These are phyloP conservation scores for Branchipolynoe longqiensis DNA, from an alignment of 2,888 invertebrate species.

Conservation along the genomic window DNA sequence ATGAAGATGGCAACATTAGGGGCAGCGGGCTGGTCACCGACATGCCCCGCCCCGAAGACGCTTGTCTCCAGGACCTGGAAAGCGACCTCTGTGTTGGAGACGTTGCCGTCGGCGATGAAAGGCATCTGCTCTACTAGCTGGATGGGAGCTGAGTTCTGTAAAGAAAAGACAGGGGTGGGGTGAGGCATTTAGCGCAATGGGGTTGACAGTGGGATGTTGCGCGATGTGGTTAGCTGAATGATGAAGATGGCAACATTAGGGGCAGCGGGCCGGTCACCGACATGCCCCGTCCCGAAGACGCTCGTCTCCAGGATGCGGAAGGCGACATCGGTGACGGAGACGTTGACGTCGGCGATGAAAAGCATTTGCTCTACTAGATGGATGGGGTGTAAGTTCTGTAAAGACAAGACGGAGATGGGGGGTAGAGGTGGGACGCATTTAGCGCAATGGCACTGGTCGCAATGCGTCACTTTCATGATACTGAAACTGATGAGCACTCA, in stretches of 20 bases:
- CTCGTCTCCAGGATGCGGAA: not conserved
- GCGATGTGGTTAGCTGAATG: not conserved
- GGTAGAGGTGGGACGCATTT: too few species aligned
- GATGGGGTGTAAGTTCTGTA: too few species aligned
- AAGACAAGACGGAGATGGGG: too few species aligned
- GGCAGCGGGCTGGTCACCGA: not conserved
- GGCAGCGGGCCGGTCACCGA: not conserved
- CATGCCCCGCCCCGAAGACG: not conserved
- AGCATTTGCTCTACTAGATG: not conserved
- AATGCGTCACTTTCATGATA: too few species aligned
- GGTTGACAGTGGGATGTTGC: not conserved
- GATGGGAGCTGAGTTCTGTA: too few species aligned
- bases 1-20: conserved; percentile 29
- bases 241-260: conserved; percentile 29
- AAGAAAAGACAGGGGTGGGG: too few species aligned
- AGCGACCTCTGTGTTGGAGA: not conserved
- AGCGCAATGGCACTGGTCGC: too few species aligned
- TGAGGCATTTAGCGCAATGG: too few species aligned
- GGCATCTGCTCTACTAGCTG: not conserved
- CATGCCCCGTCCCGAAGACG: not conserved
- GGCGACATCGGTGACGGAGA: not conserved
- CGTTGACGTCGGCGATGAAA: too few species aligned
- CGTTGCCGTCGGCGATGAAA: too few species aligned
- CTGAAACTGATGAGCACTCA: too few species aligned
- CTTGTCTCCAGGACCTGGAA: not conserved